Evolutionary conservation across 1,140 invertebrate species (phyloP), one percentile per base, ranked within the genome.

Genomic region (Tetramorium simillimum): DNA sequence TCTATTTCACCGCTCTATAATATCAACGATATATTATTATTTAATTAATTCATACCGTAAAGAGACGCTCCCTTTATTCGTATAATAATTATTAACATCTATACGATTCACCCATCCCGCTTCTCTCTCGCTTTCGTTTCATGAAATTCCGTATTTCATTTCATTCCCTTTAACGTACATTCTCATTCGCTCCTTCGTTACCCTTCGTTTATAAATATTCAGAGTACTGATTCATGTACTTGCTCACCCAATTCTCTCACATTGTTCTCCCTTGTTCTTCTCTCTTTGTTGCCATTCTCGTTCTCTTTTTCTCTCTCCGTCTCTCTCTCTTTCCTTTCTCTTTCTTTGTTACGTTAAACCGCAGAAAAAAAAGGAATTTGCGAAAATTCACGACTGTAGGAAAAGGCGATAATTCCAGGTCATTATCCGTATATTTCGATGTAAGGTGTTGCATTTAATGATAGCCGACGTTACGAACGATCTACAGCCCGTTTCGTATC

Each of bases 41-140:
- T 80, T 80, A 69, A 80, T 80, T 70, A 69, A 69, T 51, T 69
- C 5, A 37, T 40, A 6, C 24, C 9, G 0, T 53, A 80, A 80
- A 67, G n/a, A 80, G 33, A 43, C 12, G 3, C 10, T 33, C 37
- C 24, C 46, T 24, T 56, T 81, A 70, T 24, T 49, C 40, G 21
- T 24, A 14, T 53, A 67, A 67, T 70, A 53, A 81, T 81, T 70
- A 81, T 81, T 56, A 81, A 81, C 43, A 28, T 60, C 73, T 76
- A 24, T 40, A 16, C n/a, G n/a, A 21, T 9, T 24, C 58, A 5
- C n/a, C 14, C 75, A n/a, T 18, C 12, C 16, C 24, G 10, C 16
- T 51, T n/a, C 3, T 77, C 37, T 28, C 37, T 43, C 46, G 10
- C 9, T 40, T 12, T 37, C 21, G 14, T 21, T n/a, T 43, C 10